Conservation (phyloP, 2,113 vertebrate species). For the Mus spicilegus region DNA sequence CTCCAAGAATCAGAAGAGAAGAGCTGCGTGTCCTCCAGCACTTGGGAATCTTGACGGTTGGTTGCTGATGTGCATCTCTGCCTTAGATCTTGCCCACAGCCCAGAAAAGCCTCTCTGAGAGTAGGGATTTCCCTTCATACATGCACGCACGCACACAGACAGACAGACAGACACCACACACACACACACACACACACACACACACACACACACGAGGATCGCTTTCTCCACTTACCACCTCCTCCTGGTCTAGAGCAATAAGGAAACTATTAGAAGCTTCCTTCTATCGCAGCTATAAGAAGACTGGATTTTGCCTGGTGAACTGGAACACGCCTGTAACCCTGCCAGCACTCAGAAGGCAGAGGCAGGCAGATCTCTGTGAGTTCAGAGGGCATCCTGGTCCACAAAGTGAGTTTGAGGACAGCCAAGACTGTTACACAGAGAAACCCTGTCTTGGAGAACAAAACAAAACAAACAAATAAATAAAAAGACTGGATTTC, state of each 20-base stretch:
- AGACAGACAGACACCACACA: not conserved
- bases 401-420: not conserved
- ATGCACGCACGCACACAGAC: not conserved
- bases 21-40: not conserved
- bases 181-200: not conserved
- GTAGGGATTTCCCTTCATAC: not conserved
- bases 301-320: not conserved
- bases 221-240: not conserved
- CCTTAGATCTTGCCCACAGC: not conserved
- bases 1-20: not conserved
- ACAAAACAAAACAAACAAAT: not conserved
- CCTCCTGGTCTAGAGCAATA: not conserved
- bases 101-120: not conserved
- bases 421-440: not conserved
- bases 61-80: not conserved
- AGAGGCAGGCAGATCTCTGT: not conserved
- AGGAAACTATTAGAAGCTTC: no score
- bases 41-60: not conserved
- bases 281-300: not conserved
- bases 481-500: not conserved
- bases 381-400: not conserved
- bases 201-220: not conserved
- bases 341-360: not conserved
- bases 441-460: not conserved
- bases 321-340: accelerated